Evolutionary conservation across 1,140 invertebrate species (phyloP).

Genomic region (Chelonus insularis): DNA sequence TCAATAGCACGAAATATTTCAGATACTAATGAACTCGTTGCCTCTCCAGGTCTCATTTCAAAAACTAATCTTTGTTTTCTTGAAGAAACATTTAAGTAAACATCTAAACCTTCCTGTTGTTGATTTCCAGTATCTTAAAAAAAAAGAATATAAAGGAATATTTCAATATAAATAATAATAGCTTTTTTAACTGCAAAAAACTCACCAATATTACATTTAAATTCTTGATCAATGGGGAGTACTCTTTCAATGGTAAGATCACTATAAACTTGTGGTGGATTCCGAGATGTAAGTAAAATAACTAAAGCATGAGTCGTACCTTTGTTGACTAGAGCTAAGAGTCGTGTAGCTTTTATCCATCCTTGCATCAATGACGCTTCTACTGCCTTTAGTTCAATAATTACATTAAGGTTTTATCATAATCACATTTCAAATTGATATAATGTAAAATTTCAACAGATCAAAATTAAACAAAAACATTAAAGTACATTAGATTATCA

Average conservation of each 20-base stretch:
- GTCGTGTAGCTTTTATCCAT: constrained; percentile 59
- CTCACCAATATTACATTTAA: constrained; percentile 74
- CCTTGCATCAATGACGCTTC: constrained; percentile 64
- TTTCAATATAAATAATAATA: neutral
- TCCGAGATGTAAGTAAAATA: constrained; percentile 64
- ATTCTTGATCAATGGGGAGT: constrained; percentile 74
- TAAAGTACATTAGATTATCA: neutral
- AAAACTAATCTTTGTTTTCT: constrained; percentile 64
- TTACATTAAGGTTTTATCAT: constrained; percentile 8
- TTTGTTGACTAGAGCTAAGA: constrained; percentile 72
- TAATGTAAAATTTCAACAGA: neutral
- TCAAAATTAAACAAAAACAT: constrained; percentile 1
- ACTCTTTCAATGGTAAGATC: constrained; percentile 74
- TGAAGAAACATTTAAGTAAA: constrained; percentile 66
- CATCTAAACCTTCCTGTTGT: constrained; percentile 58
- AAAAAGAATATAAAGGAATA: constrained; percentile 3
- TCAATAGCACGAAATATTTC: constrained; percentile 55
- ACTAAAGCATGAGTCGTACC: constrained; percentile 67
- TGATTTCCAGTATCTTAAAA: constrained; percentile 61
- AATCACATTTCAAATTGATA: neutral
- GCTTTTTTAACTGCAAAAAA: neutral
- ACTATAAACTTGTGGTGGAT: constrained; percentile 67
- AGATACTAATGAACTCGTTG: constrained; percentile 67
- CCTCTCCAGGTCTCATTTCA: constrained; percentile 66
- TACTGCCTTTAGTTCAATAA: constrained; percentile 42